Percentiles rank a stretch among this genome's conserved stretches.
Conservation (phyloP, 2,888 invertebrate species). For the Acanthosoma haemorrhoidale region DNA sequence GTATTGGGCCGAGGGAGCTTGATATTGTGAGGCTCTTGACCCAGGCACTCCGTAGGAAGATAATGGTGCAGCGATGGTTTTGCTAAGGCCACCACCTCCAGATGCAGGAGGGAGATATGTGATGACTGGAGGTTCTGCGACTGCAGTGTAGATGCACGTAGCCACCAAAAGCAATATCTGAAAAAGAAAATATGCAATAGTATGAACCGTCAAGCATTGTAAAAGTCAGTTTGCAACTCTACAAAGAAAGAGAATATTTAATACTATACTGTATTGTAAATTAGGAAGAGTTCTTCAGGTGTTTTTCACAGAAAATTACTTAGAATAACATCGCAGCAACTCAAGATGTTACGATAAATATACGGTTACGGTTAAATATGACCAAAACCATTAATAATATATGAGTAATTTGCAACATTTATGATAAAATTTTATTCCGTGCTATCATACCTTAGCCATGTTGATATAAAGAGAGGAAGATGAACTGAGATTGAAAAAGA, state of each 20-base stretch:
- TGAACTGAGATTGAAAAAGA: not conserved
- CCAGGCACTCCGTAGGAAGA: constrained; percentile 38
- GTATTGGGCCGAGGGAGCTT: constrained; percentile 28
- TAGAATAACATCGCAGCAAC: too few species aligned
- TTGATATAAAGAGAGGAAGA: not conserved
- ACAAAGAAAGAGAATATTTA: too few species aligned
- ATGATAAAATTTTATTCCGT: too few species aligned
- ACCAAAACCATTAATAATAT: too few species aligned
- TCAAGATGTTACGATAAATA: too few species aligned
- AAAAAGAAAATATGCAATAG: not conserved
- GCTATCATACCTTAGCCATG: constrained; percentile 24
- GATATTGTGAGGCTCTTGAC: not conserved
- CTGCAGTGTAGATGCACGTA: constrained; percentile 26
- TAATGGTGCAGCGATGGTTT: constrained; percentile 43
- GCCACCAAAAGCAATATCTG: constrained; percentile 35
- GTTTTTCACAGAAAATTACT: too few species aligned
- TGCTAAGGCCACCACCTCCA: constrained; percentile 34
- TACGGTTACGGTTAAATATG: too few species aligned
- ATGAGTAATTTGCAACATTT: too few species aligned
- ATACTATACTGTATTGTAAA: too few species aligned
- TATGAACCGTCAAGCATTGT: too few species aligned
- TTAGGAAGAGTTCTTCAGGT: too few species aligned
- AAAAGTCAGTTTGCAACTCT: too few species aligned
- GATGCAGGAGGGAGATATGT: constrained; percentile 35
- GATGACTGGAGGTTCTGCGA: constrained; percentile 36